These are phyloP conservation scores for Sarcophilus harrisii DNA, from an alignment of 2,797 vertebrate species.

Conservation along the genomic window DNA sequence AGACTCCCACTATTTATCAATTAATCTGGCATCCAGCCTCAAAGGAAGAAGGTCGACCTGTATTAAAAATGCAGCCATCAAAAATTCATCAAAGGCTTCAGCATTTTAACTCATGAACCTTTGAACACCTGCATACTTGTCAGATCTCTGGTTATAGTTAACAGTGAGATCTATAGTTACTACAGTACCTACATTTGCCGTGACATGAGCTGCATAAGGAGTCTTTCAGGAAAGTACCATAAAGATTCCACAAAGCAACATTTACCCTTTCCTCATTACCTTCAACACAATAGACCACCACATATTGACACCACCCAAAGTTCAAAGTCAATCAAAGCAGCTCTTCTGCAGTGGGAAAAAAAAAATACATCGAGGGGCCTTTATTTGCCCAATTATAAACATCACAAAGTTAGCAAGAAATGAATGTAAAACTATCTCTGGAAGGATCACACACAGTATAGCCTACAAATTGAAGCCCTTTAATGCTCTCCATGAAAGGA, in stretches of 20 bases:
- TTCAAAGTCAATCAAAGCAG: conserved; percentile 73
- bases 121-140: conserved; percentile 87
- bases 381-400: conserved; percentile 51
- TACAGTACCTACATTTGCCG: conserved; percentile 70
- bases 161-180: conserved; percentile 83
- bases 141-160: conserved; percentile 86
- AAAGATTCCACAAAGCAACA: conserved; percentile 57
- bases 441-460: conserved; percentile 36
- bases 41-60: conserved; percentile 86
- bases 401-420: conserved; percentile 69
- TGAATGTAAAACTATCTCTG: conserved; percentile 68
- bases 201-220: conserved; percentile 80
- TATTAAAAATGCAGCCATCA: conserved; percentile 90
- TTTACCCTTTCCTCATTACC: conserved; percentile 58
- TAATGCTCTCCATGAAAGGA: conserved; percentile 50
- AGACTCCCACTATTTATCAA: conserved; percentile 89
- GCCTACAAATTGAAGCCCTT: conserved; percentile 67
- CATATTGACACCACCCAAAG: conserved; percentile 53
- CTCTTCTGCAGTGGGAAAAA: conserved; percentile 49
- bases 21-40: conserved; percentile 87
- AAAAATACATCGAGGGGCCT: conserved; percentile 28
- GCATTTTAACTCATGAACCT: conserved; percentile 87
- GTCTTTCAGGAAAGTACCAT: conserved; percentile 53
- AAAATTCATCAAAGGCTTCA: conserved; percentile 90
- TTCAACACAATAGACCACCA: conserved; percentile 49